These are phyloP conservation scores for Sebastiscus albofasciatus DNA, from an alignment of 2,797 vertebrate genomes.

Conservation along the genomic window DNA sequence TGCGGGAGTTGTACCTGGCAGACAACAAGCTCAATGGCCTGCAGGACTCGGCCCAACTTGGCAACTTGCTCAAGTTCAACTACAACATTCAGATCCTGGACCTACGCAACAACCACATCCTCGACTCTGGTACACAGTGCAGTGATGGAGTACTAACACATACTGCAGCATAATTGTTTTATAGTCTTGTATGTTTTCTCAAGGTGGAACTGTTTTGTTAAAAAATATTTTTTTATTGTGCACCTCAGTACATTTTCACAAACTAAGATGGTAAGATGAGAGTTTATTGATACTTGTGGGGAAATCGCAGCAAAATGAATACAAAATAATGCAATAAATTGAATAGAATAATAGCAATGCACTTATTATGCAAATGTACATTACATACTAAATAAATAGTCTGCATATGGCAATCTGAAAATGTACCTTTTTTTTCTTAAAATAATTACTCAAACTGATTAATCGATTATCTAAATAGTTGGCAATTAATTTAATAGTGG, in stretches of 20 bases:
- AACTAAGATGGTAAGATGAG: background rate
- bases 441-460: fast-evolving
- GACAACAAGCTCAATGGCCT: slow-evolving; percentile 95
- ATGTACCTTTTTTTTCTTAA: too few species aligned
- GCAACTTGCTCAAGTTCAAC: slow-evolving; percentile 96
- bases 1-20: slow-evolving; percentile 92
- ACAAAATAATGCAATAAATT: background rate
- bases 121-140: slow-evolving; percentile 88
- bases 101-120: slow-evolving; percentile 93
- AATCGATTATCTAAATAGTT: too few species aligned
- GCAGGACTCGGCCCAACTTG: slow-evolving; percentile 94
- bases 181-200: background rate
- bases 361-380: background rate
- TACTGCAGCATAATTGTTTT: background rate
- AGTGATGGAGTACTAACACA: background rate
- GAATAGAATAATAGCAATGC: background rate
- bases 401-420: background rate
- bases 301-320: background rate
- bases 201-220: background rate
- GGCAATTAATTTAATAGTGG: too few species aligned
- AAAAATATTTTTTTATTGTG: background rate
- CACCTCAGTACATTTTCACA: background rate
- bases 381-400: background rate
- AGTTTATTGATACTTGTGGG: background rate
- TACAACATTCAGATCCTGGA: slow-evolving; percentile 94